phyloP scores from a whole-genome alignment of 2,797 vertebrate genomes.

The Cynopterus sphinx region DNA sequence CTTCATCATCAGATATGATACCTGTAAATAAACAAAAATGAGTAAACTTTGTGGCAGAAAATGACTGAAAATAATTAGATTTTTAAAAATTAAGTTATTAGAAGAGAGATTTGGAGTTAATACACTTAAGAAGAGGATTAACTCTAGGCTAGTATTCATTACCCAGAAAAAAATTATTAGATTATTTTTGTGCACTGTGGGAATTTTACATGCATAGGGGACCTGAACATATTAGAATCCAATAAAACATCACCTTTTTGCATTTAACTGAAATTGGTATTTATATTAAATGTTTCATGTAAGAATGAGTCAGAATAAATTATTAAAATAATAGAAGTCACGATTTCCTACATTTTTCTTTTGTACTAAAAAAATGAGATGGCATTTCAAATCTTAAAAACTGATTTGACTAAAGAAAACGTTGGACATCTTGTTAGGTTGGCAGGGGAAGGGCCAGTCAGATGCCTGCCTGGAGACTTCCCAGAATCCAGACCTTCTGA shows the following conservation, averaged over 20 bases:
- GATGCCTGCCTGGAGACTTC: no score
- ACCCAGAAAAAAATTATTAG: not conserved
- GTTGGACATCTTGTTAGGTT: not conserved
- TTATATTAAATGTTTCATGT: not conserved
- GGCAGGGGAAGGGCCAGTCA: no score
- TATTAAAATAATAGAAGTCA: not conserved
- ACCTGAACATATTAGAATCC: not conserved
- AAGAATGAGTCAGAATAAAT: not conserved
- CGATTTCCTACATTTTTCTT: not conserved
- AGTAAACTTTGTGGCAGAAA: not conserved
- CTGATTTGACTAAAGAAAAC: conserved; percentile 27
- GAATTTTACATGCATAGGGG: not conserved
- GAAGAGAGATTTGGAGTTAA: conserved; percentile 12
- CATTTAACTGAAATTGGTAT: not conserved
- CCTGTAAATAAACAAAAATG: not conserved
- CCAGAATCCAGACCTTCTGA: no score
- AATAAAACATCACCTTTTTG: not conserved
- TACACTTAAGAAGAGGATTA: conserved; percentile 16
- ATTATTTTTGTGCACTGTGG: not conserved
- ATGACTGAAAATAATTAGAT: not conserved
- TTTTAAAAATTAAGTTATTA: not conserved
- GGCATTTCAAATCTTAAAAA: conserved; percentile 18
- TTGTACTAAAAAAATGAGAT: conserved; percentile 15
- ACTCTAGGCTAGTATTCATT: not conserved
- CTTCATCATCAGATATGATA: not conserved